A percentile compares a stretch with the other conserved stretches of the same genome.
Conservation (phyloP, 2,888 invertebrate genomes). For the Euphydryas editha region DNA sequence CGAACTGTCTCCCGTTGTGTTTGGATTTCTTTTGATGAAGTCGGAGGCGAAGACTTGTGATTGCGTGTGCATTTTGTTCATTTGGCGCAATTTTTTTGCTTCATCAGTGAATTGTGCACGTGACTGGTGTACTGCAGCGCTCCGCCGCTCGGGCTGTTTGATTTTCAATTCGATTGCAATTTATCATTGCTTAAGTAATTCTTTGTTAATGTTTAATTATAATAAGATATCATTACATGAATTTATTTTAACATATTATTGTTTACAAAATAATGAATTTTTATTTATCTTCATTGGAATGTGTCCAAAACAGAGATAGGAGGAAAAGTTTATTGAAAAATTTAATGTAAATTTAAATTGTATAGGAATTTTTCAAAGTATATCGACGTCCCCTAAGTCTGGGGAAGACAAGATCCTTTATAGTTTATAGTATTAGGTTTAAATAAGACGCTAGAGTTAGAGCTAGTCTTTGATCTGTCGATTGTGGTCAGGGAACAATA, state of each 20-base stretch:
- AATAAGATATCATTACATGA: neutral
- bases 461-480: too few relatives aligned
- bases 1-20: conserved; percentile 64
- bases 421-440: too few relatives aligned
- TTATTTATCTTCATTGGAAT: too few relatives aligned
- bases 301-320: too few relatives aligned
- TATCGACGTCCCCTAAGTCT: too few relatives aligned
- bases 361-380: too few relatives aligned
- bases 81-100: conserved; percentile 47
- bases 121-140: conserved; percentile 33
- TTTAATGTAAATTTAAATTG: too few relatives aligned
- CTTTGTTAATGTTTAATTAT: neutral
- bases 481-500: too few relatives aligned
- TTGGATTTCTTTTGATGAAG: conserved; percentile 82
- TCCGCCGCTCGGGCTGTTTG: neutral
- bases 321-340: too few relatives aligned
- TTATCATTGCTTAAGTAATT: conserved; percentile 12
- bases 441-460: too few relatives aligned
- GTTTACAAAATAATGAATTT: too few relatives aligned
- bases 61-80: conserved; percentile 52
- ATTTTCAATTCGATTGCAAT: conserved; percentile 4
- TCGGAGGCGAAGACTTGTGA: conserved; percentile 50
- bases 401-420: too few relatives aligned
- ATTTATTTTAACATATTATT: neutral
- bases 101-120: conserved; percentile 41